Evolutionary conservation across 2,888 invertebrate genomes (phyloP).

Genomic region (Apoda limacodes): DNA sequence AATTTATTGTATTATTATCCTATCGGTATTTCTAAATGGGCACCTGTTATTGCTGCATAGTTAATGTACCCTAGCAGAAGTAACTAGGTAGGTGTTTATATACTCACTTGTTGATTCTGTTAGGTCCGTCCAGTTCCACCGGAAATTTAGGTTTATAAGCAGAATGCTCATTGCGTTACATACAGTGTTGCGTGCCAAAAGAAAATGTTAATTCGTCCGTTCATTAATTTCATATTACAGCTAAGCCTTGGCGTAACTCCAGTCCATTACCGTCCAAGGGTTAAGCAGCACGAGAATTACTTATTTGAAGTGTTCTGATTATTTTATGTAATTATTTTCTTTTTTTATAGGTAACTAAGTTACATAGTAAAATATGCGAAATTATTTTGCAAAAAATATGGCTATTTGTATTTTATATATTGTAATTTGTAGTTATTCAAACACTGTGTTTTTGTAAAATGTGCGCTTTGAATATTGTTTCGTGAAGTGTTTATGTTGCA

Average conservation of each 20-base stretch:
- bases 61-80: constrained; percentile 2
- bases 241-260: constrained; percentile 56
- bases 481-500: constrained; percentile 19
- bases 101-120: constrained; percentile 22
- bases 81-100: constrained; percentile 5
- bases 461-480: too few species aligned
- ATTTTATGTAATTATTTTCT: too few species aligned
- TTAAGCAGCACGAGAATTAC: constrained; percentile 40
- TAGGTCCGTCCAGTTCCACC: constrained; percentile 36
- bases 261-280: constrained; percentile 45
- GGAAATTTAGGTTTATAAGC: constrained; percentile 39
- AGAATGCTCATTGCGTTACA: constrained; percentile 45
- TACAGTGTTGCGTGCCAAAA: constrained; percentile 54
- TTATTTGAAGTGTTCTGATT: too few species aligned
- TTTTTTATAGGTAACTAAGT: too few species aligned
- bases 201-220: constrained; percentile 59
- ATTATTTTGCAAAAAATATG: constrained; percentile 16
- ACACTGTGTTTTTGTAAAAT: not conserved
- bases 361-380: too few species aligned
- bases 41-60: too few species aligned
- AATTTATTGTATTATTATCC: not conserved
- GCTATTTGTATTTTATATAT: not conserved
- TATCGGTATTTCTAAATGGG: too few species aligned
- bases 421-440: not conserved
- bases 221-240: constrained; percentile 50